A percentile compares a stretch with the other conserved stretches of the same genome.
Evolutionary conservation across 2,113 vertebrate species (phyloP).

Genomic region (Pygoscelis antarcticus): DNA sequence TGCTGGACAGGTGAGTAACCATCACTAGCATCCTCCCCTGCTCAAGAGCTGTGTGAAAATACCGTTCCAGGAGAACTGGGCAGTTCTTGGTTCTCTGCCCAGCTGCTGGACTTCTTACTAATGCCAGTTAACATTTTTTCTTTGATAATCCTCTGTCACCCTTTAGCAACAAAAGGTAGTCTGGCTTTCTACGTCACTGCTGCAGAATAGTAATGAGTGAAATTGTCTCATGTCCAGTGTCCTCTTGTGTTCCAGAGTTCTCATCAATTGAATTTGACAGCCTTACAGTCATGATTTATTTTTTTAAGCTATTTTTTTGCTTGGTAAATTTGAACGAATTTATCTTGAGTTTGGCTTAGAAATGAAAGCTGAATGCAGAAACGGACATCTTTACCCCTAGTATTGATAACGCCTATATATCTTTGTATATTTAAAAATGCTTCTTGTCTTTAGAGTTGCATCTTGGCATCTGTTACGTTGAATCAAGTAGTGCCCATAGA

Average conservation of each 20-base stretch:
- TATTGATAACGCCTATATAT: not conserved
- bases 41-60: not conserved
- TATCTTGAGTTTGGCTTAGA: not conserved
- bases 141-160: not conserved
- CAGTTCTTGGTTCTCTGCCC: not conserved
- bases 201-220: not conserved
- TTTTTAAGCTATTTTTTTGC: not conserved
- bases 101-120: not conserved
- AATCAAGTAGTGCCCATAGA: not conserved
- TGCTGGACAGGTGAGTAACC: constrained; percentile 89
- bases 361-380: not conserved
- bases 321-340: not conserved
- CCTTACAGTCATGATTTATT: not conserved
- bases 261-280: not conserved
- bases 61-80: not conserved
- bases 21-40: not conserved
- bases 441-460: not conserved
- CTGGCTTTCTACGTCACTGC: not conserved
- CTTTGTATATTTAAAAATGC: not conserved
- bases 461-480: not conserved
- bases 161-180: not conserved
- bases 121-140: not conserved
- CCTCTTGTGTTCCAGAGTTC: not conserved
- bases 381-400: not conserved
- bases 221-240: not conserved